These are phyloP conservation scores for Budorcas taxicolor DNA, from an alignment of 2,113 vertebrate genomes.

Conservation along the genomic window DNA sequence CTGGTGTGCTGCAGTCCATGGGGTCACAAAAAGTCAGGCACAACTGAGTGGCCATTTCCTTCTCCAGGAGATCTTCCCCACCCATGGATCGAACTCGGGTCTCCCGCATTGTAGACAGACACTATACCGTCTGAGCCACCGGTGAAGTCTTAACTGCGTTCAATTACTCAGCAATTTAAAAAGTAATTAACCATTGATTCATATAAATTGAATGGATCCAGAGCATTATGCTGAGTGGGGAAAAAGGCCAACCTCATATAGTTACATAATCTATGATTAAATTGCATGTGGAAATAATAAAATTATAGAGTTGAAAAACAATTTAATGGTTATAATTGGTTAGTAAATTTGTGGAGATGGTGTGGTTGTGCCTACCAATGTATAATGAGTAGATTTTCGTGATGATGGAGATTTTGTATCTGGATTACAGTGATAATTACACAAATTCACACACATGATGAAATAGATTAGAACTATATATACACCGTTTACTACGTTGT, in stretches of 20 bases:
- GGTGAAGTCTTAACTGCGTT: not conserved
- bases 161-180: not conserved
- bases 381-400: not conserved
- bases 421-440: not conserved
- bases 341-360: not conserved
- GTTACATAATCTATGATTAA: not conserved
- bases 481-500: not conserved
- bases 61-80: too few species aligned
- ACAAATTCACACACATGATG: not conserved
- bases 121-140: too few species aligned
- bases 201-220: not conserved
- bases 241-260: not conserved
- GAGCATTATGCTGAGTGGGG: not conserved
- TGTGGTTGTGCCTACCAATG: not conserved
- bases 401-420: not conserved
- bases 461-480: not conserved
- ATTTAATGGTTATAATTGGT: not conserved
- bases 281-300: not conserved
- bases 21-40: not conserved
- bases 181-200: not conserved
- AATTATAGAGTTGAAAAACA: not conserved
- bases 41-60: not conserved
- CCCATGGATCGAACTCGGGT: fast-evolving
- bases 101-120: too few species aligned
- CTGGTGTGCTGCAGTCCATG: not conserved